A percentile compares a stretch with the other conserved stretches of the same genome.
Evolutionary conservation across 2,797 vertebrate genomes (phyloP).

Genomic region (Acanthiza pusilla): DNA sequence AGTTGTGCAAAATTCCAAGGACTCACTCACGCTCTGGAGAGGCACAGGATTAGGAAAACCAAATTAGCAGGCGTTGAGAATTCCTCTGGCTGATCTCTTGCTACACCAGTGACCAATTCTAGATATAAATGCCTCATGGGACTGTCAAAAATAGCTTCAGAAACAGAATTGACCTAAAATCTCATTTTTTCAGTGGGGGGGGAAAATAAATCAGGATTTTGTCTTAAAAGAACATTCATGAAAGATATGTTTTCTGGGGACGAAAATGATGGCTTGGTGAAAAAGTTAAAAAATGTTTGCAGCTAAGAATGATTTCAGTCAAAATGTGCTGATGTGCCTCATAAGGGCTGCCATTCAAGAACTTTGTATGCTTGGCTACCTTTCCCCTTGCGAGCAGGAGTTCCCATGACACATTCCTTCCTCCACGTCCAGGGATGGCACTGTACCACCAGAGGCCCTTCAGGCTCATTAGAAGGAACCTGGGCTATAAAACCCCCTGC

Average conservation of each 20-base stretch:
- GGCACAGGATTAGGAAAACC: not conserved
- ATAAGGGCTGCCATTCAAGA: not conserved
- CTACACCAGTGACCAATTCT: not conserved
- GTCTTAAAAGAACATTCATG: not conserved
- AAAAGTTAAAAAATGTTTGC: not conserved
- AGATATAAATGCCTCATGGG: not conserved
- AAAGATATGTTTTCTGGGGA: not conserved
- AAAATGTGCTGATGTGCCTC: not conserved
- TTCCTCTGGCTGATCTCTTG: not conserved
- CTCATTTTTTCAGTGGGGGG: not conserved
- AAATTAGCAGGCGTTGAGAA: not conserved
- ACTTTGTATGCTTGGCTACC: not conserved
- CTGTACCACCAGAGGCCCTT: not conserved
- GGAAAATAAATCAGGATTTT: not conserved
- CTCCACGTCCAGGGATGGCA: not conserved
- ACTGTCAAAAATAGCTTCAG: not conserved
- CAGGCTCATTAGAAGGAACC: not conserved
- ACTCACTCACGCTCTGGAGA: not conserved
- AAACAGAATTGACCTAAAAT: not conserved
- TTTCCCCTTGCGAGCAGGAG: not conserved
- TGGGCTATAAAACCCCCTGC: fast-evolving
- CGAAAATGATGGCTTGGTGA: not conserved
- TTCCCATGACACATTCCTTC: not conserved
- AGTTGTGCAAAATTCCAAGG: not conserved
- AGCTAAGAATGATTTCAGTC: not conserved